A percentile compares a stretch with the other conserved stretches of the same genome.
Conservation (phyloP, 2,888 invertebrate species). For the Coleophora deauratella region DNA sequence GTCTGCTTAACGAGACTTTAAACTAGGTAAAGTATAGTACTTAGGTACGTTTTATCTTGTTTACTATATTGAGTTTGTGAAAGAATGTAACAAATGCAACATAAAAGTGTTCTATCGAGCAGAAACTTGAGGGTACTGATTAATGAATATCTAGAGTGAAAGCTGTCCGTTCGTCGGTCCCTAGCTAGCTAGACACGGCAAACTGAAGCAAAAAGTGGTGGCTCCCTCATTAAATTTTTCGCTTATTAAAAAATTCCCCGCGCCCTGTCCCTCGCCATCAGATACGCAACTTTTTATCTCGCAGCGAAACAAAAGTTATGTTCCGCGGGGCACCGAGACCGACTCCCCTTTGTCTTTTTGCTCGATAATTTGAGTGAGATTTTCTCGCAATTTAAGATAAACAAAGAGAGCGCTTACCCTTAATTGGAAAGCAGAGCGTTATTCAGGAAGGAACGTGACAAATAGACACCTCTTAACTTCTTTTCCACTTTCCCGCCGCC, state of each 20-base stretch:
- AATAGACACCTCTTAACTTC: slow-evolving; percentile 75
- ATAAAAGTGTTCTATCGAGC: too few relatives aligned
- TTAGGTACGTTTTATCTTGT: too few relatives aligned
- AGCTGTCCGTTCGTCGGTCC: slow-evolving; percentile 34
- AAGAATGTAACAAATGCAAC: too few relatives aligned
- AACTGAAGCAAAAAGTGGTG: slow-evolving; percentile 51
- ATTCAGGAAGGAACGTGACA: slow-evolving; percentile 73
- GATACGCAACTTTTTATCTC: slow-evolving; percentile 66
- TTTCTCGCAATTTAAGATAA: slow-evolving; percentile 75
- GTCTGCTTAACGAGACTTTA: slow-evolving; percentile 24
- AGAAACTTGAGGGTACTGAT: too few relatives aligned
- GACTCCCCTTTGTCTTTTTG: slow-evolving; percentile 65
- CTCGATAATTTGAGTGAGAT: slow-evolving; percentile 75
- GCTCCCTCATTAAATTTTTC: slow-evolving; percentile 71
- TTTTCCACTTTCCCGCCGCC: slow-evolving; percentile 66
- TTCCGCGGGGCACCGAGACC: slow-evolving; percentile 43
- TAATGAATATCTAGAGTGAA: slow-evolving; percentile 30
- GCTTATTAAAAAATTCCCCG: slow-evolving; percentile 73
- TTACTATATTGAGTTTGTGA: too few relatives aligned
- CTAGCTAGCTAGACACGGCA: slow-evolving; percentile 46
- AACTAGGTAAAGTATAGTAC: not conserved
- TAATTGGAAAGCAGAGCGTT: slow-evolving; percentile 74
- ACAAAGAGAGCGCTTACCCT: slow-evolving; percentile 74
- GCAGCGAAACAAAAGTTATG: slow-evolving; percentile 63
- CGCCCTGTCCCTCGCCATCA: slow-evolving; percentile 55